Percentiles rank a stretch among this genome's conserved stretches.
Conservation (phyloP, 2,113 vertebrate species). For the Triplophysa tibetana region DNA sequence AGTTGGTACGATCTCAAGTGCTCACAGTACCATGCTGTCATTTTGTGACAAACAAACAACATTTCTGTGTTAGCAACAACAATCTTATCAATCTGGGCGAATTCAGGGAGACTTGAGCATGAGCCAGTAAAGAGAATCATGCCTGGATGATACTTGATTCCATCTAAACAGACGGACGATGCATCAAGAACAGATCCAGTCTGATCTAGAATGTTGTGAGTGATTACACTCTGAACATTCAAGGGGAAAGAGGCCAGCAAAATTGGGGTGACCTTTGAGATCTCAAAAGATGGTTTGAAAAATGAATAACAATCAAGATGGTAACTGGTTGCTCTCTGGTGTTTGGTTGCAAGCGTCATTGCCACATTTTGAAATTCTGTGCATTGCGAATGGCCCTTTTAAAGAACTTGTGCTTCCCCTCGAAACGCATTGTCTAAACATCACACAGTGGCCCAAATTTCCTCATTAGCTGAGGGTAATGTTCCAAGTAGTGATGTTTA, state of each 20-base stretch:
- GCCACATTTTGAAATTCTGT: background rate
- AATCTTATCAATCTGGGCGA: constrained; percentile 52
- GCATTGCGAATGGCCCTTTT: constrained; percentile 9
- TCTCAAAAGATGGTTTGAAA: constrained; percentile 35
- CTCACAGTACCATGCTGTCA: constrained; percentile 53
- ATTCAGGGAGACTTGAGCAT: constrained; percentile 54
- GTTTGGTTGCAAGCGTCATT: constrained; percentile 21
- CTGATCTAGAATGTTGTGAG: constrained; percentile 25
- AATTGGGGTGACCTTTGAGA: constrained; percentile 26
- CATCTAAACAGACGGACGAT: constrained; percentile 51
- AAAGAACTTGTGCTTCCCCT: constrained; percentile 27
- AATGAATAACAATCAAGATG: background rate
- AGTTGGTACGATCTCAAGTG: constrained; percentile 47
- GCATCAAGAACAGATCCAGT: background rate
- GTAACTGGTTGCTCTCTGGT: constrained; percentile 18
- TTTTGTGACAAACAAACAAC: constrained; percentile 51
- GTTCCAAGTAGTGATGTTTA: constrained; percentile 18
- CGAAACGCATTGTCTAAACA: constrained; percentile 15
- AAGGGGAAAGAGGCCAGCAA: constrained; percentile 19
- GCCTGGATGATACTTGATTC: constrained; percentile 42
- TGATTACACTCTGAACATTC: constrained; percentile 32
- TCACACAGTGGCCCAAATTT: constrained; percentile 23
- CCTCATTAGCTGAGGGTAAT: constrained; percentile 33
- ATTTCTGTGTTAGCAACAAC: constrained; percentile 47
- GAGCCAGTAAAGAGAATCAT: constrained; percentile 54